A percentile compares a stretch with the other conserved stretches of the same genome.
Evolutionary conservation across 1,140 invertebrate species (phyloP).

Genomic region (Drosophila carrolli): DNA sequence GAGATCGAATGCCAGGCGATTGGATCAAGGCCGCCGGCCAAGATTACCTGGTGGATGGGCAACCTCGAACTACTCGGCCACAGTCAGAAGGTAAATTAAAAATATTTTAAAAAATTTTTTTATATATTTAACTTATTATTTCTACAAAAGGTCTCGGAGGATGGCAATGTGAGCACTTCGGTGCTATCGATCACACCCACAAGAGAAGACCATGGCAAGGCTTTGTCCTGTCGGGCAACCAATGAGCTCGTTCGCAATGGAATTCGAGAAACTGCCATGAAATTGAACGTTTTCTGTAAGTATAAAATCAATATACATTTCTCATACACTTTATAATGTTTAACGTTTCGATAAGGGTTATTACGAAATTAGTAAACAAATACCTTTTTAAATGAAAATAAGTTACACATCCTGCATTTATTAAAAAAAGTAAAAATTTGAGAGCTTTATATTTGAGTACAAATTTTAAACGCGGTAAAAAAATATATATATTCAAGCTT

Average conservation of each 20-base stretch:
- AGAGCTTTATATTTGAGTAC: not conserved
- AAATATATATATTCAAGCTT: too few species aligned
- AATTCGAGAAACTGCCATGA: conserved; percentile 91
- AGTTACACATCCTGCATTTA: not conserved
- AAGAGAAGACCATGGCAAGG: conserved; percentile 90
- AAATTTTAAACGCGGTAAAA: too few species aligned
- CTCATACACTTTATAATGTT: too few species aligned
- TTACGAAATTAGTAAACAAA: too few species aligned
- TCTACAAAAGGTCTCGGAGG: conserved; percentile 88
- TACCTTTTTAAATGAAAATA: not conserved
- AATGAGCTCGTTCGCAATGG: conserved; percentile 90
- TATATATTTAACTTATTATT: not conserved
- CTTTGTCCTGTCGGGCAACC: conserved; percentile 92
- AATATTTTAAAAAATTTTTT: too few species aligned
- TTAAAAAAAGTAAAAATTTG: not conserved
- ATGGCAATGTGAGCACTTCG: conserved; percentile 92
- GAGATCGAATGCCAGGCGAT: conserved; percentile 91
- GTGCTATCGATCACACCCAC: conserved; percentile 90
- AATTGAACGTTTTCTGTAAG: conserved; percentile 94
- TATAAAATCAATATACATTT: conserved; percentile 60
- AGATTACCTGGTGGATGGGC: conserved; percentile 92
- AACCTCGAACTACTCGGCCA: conserved; percentile 87
- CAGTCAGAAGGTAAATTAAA: conserved; percentile 69
- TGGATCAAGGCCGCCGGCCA: conserved; percentile 92
- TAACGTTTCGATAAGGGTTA: too few species aligned